phyloP scores from a whole-genome alignment of 2,888 invertebrate species.

The Ctena decussata region DNA sequence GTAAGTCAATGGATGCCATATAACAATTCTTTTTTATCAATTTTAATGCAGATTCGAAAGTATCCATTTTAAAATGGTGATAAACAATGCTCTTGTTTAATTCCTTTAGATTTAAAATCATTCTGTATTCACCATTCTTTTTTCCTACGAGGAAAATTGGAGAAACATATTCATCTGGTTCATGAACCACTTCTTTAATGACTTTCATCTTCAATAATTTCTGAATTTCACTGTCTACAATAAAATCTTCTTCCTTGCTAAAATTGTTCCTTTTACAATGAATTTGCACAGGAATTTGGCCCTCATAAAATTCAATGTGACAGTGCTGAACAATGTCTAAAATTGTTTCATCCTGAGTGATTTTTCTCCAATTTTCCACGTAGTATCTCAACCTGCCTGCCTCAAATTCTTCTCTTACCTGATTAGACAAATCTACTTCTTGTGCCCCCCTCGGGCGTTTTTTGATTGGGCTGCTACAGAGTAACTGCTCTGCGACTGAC shows the following conservation, averaged over 20 bases:
- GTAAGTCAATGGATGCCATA: conserved; percentile 59
- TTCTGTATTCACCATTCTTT: conserved; percentile 41
- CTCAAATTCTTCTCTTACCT: conserved; percentile 26
- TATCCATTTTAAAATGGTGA: conserved; percentile 70
- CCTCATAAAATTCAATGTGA: conserved; percentile 34
- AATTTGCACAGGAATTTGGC: no score
- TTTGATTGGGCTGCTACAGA: neutral
- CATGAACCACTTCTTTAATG: conserved; percentile 37
- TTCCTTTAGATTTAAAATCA: conserved; percentile 46
- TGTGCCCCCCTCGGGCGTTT: conserved; percentile 43
- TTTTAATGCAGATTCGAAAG: conserved; percentile 46
- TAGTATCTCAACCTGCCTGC: conserved; percentile 23
- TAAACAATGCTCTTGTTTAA: conserved; percentile 53
- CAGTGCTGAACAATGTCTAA: conserved; percentile 41
- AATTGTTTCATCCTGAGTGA: neutral
- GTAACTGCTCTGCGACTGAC: no score
- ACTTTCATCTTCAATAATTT: conserved; percentile 49
- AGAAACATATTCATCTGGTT: conserved; percentile 32
- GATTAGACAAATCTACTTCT: conserved; percentile 24
- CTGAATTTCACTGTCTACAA: conserved; percentile 33
- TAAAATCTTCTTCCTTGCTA: neutral
- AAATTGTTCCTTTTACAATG: no score
- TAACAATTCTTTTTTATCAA: conserved; percentile 49
- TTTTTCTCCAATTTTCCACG: conserved; percentile 28
- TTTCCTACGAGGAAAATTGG: conserved; percentile 39